Evolutionary conservation across 1,140 invertebrate genomes (phyloP).

Genomic region (Drosophila neocordata): DNA sequence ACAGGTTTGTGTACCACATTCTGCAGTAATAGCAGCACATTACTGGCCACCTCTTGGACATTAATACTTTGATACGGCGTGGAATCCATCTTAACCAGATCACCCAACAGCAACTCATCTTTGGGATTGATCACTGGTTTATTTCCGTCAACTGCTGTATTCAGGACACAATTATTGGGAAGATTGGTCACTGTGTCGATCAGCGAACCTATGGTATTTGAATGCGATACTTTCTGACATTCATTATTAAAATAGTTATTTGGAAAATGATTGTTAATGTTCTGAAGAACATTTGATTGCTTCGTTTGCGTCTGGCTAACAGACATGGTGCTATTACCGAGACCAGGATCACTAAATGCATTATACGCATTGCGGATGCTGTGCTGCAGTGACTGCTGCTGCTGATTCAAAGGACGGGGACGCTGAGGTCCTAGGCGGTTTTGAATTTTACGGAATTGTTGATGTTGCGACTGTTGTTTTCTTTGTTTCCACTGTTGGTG

Average conservation of each 20-base stretch:
- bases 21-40: constrained; percentile 49
- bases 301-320: neutral
- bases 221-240: neutral
- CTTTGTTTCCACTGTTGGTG: neutral
- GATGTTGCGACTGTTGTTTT: neutral
- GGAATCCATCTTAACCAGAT: constrained; percentile 25
- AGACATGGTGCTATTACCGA: neutral
- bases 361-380: constrained; percentile 29
- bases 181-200: constrained; percentile 5
- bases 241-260: neutral
- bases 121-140: neutral
- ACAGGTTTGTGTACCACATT: constrained; percentile 43
- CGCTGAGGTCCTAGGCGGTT: neutral
- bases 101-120: neutral
- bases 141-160: neutral
- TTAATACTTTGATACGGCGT: constrained; percentile 3
- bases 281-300: constrained; percentile 11
- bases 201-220: neutral
- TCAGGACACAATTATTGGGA: neutral
- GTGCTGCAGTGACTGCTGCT: constrained; percentile 25
- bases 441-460: neutral
- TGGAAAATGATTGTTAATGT: constrained; percentile 15
- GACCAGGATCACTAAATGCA: constrained; percentile 10
- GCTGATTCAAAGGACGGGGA: constrained; percentile 13
- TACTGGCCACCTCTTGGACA: constrained; percentile 40